Evolutionary conservation across 30 jellyfish, hydroid and myxozoan genomes (phyloP).

Genomic region (Haliclystus octoradiatus): DNA sequence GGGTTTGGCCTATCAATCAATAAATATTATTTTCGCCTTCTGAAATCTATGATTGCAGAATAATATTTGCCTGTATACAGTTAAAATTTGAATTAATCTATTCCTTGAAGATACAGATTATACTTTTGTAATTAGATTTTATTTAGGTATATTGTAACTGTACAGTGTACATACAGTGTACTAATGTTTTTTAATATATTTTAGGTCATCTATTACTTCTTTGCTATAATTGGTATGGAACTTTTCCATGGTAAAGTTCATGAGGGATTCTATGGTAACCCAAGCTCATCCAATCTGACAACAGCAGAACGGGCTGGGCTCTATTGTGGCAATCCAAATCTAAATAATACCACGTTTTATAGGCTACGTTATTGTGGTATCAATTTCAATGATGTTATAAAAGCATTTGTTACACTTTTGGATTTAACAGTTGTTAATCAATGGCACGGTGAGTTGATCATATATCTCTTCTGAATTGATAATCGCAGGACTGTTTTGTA

Average conservation of each 20-base stretch:
- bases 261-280: slow-evolving; percentile 12
- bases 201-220: slow-evolving; percentile 67
- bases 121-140: no score
- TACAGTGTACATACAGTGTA: no score
- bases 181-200: no score
- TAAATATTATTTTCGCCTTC: no score
- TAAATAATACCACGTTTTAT: slow-evolving; percentile 47
- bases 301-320: slow-evolving; percentile 13
- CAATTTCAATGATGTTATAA: slow-evolving; percentile 78
- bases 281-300: slow-evolving; percentile 2
- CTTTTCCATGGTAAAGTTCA: slow-evolving; percentile 44
- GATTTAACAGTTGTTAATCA: slow-evolving; percentile 95
- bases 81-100: no score
- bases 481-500: no score
- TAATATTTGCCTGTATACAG: no score
- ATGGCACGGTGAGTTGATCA: slow-evolving; percentile 81
- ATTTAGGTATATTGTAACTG: no score
- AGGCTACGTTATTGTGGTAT: slow-evolving; percentile 84
- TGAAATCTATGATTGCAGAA: no score
- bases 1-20: no score
- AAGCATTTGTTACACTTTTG: slow-evolving; percentile 60
- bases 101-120: no score
- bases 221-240: slow-evolving; percentile 91
- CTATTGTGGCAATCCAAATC: slow-evolving; percentile 52
- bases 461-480: no score